Evolutionary conservation across 92 coral and sea anemone genomes (phyloP).

Genomic region (Virgularia gustaviana): DNA sequence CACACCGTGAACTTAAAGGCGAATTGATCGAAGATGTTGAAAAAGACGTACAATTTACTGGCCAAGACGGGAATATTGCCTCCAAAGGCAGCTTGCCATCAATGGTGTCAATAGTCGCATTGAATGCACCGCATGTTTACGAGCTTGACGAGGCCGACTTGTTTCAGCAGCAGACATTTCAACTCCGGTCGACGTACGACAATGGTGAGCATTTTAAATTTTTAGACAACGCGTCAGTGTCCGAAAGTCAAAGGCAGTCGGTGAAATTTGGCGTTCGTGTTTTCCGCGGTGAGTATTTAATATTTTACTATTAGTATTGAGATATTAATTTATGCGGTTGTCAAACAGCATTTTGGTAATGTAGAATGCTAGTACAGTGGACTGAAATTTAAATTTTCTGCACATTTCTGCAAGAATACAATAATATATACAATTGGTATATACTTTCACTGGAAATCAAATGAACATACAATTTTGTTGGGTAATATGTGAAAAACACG

Average conservation of each 20-base stretch:
- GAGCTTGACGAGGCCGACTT: not conserved
- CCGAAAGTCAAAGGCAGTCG: constrained; percentile 30
- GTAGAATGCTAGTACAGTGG: no score
- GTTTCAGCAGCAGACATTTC: constrained; percentile 7
- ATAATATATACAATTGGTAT: no score
- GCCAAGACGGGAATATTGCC: not conserved
- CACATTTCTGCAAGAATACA: no score
- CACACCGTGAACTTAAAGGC: not conserved
- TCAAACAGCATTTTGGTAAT: no score
- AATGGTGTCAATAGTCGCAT: constrained; percentile 24
- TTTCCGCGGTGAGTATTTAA: constrained; percentile 8
- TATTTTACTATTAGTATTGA: not conserved
- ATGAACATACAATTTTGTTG: no score
- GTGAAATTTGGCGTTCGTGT: constrained; percentile 37
- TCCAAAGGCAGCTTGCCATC: constrained; percentile 30
- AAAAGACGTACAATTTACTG: not conserved
- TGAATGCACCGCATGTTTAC: constrained; percentile 7
- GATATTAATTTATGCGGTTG: not conserved
- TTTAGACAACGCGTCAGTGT: constrained; percentile 26
- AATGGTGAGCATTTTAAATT: constrained; percentile 23
- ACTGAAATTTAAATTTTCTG: no score
- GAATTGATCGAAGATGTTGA: no score
- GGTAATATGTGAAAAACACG: no score
- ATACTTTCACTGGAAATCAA: no score
- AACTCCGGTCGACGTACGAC: constrained; percentile 9